Base-by-base conservation (phyloP, 1,140 invertebrate species). In the Magallana ariakensis region DNA sequence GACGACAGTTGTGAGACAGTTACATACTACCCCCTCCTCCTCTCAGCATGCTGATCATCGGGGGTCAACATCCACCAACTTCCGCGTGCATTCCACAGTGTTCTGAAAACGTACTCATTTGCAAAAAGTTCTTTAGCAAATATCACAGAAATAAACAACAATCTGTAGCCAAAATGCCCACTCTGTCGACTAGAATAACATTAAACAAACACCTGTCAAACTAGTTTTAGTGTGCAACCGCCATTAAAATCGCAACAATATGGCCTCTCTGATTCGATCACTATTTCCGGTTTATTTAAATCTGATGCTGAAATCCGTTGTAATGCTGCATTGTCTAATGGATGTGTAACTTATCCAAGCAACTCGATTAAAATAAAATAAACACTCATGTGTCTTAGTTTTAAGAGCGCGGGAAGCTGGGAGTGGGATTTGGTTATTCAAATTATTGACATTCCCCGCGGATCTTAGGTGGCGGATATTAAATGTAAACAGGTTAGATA, bases 231-330 rank as follows among this genome's bases (percentile, higher is more conserved):
- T 70, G 66, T 70, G 66, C 19, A 70, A 70, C 66, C 66, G 66
- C 66, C 66, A 70, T 70, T 70, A 70, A 70, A 70, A 70, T 70
- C 19, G 66, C 66, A 70, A 70, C 66, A 70, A 70, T 70, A 70
- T 70, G 66, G 66, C 66, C 66, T 70, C 66, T 60, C 58, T n/a
- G 66, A 70, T 26, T 70, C 66, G 66, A 10, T 8, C 33, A 66
- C 62, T 66, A 70, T 70, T 70, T 70, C 66, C 66, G 66, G 66
- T 70, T 70, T 70, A 70, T 70, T 70, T 70, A 70, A 70, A 70
- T 19, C 11, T 70, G 66, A 70, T 70, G 66, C 22, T 70, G 66
- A 26, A 8, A 3, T 22, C 0, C 66, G 22, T 11, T 70, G 4
- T 70, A 70, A 26, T 10, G 66, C 22, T 60, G 15, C 9, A 16